Evolutionary conservation across 2,888 invertebrate species (phyloP).

Genomic region (Drosophila anomalata): DNA sequence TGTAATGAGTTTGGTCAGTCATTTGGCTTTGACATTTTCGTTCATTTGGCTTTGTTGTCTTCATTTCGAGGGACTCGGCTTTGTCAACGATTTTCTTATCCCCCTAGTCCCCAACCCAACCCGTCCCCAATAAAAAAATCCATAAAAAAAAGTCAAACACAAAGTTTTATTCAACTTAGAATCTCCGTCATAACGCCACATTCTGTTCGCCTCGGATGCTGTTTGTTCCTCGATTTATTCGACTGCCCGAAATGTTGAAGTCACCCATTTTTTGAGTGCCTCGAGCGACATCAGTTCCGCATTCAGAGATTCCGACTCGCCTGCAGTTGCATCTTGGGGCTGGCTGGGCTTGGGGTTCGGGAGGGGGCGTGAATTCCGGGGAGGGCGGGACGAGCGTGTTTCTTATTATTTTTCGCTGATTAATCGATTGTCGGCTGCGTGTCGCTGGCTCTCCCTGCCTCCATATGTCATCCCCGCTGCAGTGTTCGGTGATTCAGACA

Average conservation of each 20-base stretch:
- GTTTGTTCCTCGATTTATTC: constrained; percentile 67
- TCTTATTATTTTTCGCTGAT: constrained; percentile 80
- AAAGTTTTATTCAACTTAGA: constrained; percentile 45
- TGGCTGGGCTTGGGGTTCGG: constrained; percentile 1
- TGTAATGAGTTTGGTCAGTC: constrained; percentile 79
- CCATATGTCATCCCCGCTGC: constrained; percentile 71
- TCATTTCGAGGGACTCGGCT: constrained; percentile 57
- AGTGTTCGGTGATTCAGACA: constrained; percentile 75
- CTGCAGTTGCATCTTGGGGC: constrained; percentile 32
- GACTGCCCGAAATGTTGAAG: constrained; percentile 72
- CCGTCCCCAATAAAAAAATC: constrained; percentile 7
- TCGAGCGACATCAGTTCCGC: constrained; percentile 65
- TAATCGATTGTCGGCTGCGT: constrained; percentile 81
- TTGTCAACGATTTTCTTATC: constrained; percentile 39
- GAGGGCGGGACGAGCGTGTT: constrained; percentile 62
- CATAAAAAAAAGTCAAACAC: constrained; percentile 9
- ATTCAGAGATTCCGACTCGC: constrained; percentile 51
- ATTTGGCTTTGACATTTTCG: constrained; percentile 72
- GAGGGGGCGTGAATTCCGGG: not conserved
- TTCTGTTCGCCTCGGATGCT: constrained; percentile 49
- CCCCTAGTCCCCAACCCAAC: not conserved
- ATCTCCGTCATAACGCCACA: constrained; percentile 42
- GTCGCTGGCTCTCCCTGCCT: constrained; percentile 74
- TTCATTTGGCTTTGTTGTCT: constrained; percentile 62
- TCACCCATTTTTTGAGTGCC: constrained; percentile 63